Percentiles rank a stretch among this genome's conserved stretches.
Conservation (phyloP, 2,888 invertebrate genomes). For the Mantis religiosa region DNA sequence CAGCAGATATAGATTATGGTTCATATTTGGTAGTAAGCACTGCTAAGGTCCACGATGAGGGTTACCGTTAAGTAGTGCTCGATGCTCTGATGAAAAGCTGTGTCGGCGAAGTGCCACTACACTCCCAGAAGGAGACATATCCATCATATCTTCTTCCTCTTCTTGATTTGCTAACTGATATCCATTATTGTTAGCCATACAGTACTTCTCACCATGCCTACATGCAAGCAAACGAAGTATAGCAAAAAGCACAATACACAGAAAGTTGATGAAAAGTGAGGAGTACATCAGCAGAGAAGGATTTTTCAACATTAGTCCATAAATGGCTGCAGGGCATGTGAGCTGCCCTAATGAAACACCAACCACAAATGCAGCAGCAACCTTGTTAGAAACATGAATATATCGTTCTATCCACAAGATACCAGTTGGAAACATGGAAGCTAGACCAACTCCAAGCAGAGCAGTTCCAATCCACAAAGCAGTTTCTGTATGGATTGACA, state of each 20-base stretch:
- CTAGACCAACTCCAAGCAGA: slow-evolving; percentile 44
- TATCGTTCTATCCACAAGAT: slow-evolving; percentile 46
- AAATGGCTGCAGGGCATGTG: slow-evolving; percentile 42
- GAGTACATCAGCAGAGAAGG: slow-evolving; percentile 43
- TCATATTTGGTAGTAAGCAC: background rate
- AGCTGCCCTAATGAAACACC: slow-evolving; percentile 46
- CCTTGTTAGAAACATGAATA: slow-evolving; percentile 44
- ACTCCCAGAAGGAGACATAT: slow-evolving; percentile 22
- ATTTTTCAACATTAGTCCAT: slow-evolving; percentile 40
- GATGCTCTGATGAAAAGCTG: slow-evolving; percentile 23
- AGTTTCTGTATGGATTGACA: slow-evolving; percentile 35
- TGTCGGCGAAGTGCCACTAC: background rate
- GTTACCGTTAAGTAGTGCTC: slow-evolving; percentile 25
- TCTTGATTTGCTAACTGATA: slow-evolving; percentile 36
- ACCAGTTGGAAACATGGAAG: slow-evolving; percentile 46
- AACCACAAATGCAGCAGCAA: slow-evolving; percentile 44
- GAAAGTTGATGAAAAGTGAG: slow-evolving; percentile 36
- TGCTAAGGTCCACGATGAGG: slow-evolving; percentile 18
- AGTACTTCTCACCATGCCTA: slow-evolving; percentile 35
- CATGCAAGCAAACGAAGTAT: slow-evolving; percentile 41
- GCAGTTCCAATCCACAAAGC: slow-evolving; percentile 43
- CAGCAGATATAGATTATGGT: background rate
- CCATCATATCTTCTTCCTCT: slow-evolving; percentile 34
- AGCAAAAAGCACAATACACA: slow-evolving; percentile 38
- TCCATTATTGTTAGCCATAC: slow-evolving; percentile 28